Conservation (phyloP, 1,140 invertebrate species). For the Maconellicoccus hirsutus region DNA sequence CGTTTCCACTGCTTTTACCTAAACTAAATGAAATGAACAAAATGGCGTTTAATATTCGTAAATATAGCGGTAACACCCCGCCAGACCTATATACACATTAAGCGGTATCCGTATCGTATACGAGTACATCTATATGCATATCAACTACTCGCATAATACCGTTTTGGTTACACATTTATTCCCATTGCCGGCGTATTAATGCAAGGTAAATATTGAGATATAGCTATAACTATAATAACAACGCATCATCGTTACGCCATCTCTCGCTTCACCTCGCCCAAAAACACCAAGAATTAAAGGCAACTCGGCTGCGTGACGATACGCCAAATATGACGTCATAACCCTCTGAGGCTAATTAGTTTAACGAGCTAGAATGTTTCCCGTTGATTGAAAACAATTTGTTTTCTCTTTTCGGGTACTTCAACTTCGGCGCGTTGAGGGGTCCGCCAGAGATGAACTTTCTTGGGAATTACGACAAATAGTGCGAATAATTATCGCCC, state of each 20-base stretch:
- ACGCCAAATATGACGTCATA: not conserved
- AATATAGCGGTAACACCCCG: not conserved
- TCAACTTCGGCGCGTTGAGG: too few relatives aligned
- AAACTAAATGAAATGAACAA: not conserved
- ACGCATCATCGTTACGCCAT: too few relatives aligned
- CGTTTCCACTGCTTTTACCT: too few relatives aligned
- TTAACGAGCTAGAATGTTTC: not conserved
- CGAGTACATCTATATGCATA: not conserved
- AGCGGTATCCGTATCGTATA: not conserved
- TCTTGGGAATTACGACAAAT: too few relatives aligned
- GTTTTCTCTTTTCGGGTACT: not conserved
- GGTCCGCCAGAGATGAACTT: too few relatives aligned
- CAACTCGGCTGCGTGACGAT: too few relatives aligned
- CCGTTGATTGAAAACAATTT: not conserved
- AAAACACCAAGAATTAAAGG: too few relatives aligned
- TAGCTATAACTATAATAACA: not conserved
- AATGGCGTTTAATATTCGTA: not conserved
- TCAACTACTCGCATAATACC: not conserved
- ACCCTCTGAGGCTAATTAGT: conserved; percentile 3
- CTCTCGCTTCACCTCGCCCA: too few relatives aligned
- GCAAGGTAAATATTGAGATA: not conserved
- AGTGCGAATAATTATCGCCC: too few relatives aligned
- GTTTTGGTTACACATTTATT: conserved; percentile 9
- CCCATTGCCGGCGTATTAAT: not conserved
- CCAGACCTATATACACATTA: not conserved